Evolutionary conservation across 2,888 invertebrate genomes (phyloP).

Genomic region (Agrochola lychnidis): DNA sequence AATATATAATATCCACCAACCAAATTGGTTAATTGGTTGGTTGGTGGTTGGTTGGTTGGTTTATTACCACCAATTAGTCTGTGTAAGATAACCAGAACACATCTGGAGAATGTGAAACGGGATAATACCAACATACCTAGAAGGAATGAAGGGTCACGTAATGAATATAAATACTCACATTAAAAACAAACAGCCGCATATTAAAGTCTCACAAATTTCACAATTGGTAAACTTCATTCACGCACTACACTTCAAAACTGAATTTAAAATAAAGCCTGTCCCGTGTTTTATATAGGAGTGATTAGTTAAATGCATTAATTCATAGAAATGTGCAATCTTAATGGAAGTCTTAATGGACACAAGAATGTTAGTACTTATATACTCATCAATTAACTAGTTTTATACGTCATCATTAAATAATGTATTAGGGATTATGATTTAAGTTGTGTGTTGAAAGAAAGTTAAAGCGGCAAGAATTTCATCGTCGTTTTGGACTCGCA

Average conservation of each 20-base stretch:
- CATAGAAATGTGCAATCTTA: constrained; percentile 23
- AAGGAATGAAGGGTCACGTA: neutral
- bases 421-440: too few relatives aligned
- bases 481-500: too few relatives aligned
- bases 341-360: neutral
- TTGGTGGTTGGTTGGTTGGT: too few relatives aligned
- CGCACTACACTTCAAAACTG: constrained; percentile 23
- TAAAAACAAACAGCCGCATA: constrained; percentile 49
- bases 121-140: neutral
- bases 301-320: constrained; percentile 40
- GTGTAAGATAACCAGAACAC: neutral
- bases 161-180: constrained; percentile 52
- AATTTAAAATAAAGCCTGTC: constrained; percentile 4
- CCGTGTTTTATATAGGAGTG: constrained; percentile 4
- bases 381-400: too few relatives aligned
- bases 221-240: too few relatives aligned
- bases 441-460: too few relatives aligned
- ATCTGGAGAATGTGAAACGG: neutral
- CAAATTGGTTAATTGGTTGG: too few relatives aligned
- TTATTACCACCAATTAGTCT: too few relatives aligned
- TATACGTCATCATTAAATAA: too few relatives aligned
- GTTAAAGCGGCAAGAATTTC: too few relatives aligned
- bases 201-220: neutral
- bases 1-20: too few relatives aligned
- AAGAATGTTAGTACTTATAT: neutral